These are phyloP conservation scores for Patella caerulea DNA, from an alignment of 2,888 invertebrate species.

Conservation along the genomic window DNA sequence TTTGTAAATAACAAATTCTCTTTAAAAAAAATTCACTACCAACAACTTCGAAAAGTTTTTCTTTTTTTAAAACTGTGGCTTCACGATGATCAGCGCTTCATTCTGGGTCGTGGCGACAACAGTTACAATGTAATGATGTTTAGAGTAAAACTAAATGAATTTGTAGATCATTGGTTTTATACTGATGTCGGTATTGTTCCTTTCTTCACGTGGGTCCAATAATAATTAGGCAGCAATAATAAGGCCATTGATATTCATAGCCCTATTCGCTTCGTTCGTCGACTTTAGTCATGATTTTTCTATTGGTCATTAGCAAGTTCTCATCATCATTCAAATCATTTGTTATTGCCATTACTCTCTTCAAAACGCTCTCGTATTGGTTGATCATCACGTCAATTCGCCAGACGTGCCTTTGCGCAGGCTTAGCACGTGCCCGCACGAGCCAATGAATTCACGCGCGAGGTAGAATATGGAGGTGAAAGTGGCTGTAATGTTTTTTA, in stretches of 20 bases:
- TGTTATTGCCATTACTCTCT: constrained; percentile 4
- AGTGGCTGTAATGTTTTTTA: not conserved
- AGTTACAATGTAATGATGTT: too few relatives aligned
- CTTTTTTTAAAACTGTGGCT: too few relatives aligned
- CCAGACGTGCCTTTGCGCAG: not conserved
- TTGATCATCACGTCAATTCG: constrained; percentile 1
- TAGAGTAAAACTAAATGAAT: too few relatives aligned
- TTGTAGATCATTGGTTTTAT: not conserved
- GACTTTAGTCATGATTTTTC: not conserved
- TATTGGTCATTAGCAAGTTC: constrained; percentile 1
- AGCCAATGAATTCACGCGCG: constrained; percentile 12
- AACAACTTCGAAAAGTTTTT: too few relatives aligned
- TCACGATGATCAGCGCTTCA: too few relatives aligned
- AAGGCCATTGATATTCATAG: constrained; percentile 25
- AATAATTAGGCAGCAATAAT: constrained; percentile 25
- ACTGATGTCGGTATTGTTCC: constrained; percentile 33
- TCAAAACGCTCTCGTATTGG: not conserved
- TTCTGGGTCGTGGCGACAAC: too few relatives aligned
- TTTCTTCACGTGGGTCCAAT: constrained; percentile 36
- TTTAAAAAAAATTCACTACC: too few relatives aligned
- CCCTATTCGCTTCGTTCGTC: constrained; percentile 9
- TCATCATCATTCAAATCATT: constrained; percentile 5
- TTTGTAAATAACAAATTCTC: too few relatives aligned
- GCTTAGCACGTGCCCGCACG: constrained; percentile 1
- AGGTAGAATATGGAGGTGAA: constrained; percentile 1